These are phyloP conservation scores for Pseudolaguvia tuberculata DNA, from an alignment of 2,113 vertebrate genomes.

Conservation along the genomic window DNA sequence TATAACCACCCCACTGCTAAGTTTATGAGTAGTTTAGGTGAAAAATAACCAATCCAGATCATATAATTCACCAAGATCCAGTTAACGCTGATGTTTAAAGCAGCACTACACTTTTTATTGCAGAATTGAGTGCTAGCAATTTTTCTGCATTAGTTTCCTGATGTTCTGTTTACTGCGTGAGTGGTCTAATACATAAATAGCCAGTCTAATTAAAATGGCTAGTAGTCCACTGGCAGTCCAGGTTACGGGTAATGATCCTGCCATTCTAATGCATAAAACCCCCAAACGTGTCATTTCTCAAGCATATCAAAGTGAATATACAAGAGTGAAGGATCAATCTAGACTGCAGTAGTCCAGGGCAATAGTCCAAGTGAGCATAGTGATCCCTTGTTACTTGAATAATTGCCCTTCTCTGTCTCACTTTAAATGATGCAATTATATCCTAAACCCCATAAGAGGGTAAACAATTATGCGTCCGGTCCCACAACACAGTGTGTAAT, in stretches of 20 bases:
- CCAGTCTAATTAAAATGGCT: background rate
- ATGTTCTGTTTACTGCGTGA: background rate
- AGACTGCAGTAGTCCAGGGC: conserved; percentile 4
- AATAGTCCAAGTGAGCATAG: conserved; percentile 27
- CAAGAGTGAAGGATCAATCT: background rate
- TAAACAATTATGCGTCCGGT: conserved; percentile 44
- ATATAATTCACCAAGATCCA: too few species aligned
- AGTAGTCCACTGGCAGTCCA: background rate
- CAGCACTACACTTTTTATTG: too few species aligned
- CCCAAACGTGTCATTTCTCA: conserved; percentile 2
- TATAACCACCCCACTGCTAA: too few species aligned
- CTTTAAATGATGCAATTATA: conserved; percentile 34
- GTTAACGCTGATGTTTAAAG: too few species aligned
- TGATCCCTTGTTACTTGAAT: conserved; percentile 39
- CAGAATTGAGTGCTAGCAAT: too few species aligned
- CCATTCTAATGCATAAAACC: background rate
- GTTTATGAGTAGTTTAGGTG: too few species aligned
- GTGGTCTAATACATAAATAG: background rate
- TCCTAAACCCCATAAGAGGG: conserved; percentile 43
- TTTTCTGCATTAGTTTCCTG: too few species aligned
- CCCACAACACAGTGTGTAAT: conserved; percentile 37
- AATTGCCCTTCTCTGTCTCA: conserved; percentile 40
- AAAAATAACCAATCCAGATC: too few species aligned
- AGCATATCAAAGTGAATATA: background rate
- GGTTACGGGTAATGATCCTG: background rate